Conservation (phyloP, 1,140 invertebrate species). For the Ectropis grisescens region DNA sequence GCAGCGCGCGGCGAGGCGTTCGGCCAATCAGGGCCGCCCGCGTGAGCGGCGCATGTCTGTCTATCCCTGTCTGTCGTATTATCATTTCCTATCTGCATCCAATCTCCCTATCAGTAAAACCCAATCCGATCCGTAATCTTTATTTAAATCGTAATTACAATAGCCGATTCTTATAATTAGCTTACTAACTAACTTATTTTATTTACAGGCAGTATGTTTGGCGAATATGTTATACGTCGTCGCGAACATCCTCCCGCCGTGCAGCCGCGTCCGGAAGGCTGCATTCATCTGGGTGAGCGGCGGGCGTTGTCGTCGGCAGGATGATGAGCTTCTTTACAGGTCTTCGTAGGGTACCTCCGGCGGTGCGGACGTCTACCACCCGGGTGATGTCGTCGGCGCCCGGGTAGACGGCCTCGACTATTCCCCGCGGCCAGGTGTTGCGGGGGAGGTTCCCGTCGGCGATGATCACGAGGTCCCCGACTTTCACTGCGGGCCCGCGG, state of each 20-base stretch:
- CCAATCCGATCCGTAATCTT: too few species aligned
- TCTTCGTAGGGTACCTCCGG: constrained; percentile 3
- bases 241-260: background rate
- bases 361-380: constrained; percentile 17
- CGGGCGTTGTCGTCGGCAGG: background rate
- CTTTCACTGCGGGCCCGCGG: background rate
- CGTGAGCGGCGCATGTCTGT: too few species aligned
- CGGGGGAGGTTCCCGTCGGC: constrained; percentile 4
- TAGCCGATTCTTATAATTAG: too few species aligned
- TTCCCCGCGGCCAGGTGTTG: constrained; percentile 16
- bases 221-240: too few species aligned
- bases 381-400: constrained; percentile 19
- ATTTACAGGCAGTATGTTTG: too few species aligned
- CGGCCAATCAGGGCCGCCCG: too few species aligned
- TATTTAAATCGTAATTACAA: too few species aligned
- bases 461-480: constrained; percentile 6
- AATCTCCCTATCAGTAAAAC: too few species aligned
- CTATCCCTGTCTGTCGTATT: too few species aligned
- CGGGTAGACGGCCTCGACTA: constrained; percentile 17
- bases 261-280: background rate
- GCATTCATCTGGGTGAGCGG: background rate
- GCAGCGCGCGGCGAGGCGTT: too few species aligned
- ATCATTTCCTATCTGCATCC: too few species aligned
- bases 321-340: constrained; percentile 1
- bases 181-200: too few species aligned